Conservation (phyloP, 1,140 invertebrate species). For the Coelopa frigida region DNA sequence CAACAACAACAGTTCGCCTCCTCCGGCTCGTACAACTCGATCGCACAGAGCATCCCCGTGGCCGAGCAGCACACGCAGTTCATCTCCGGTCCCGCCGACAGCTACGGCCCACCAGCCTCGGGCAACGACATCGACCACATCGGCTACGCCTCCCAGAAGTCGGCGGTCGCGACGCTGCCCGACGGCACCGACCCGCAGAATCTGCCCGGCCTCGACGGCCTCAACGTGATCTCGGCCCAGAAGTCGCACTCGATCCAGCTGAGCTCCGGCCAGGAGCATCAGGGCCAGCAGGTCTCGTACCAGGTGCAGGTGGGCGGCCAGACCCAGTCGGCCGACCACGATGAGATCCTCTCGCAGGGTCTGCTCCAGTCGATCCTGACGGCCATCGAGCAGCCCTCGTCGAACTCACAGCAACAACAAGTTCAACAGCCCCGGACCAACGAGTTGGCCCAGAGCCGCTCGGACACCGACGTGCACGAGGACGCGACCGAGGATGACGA, state of each 20-base stretch:
- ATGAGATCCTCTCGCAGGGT: constrained; percentile 67
- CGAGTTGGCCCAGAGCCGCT: constrained; percentile 34
- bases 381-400: constrained; percentile 59
- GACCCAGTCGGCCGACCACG: constrained; percentile 49
- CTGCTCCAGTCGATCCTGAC: constrained; percentile 69
- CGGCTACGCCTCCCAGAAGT: constrained; percentile 38
- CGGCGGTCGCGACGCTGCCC: constrained; percentile 24
- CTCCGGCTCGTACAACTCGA: constrained; percentile 25
- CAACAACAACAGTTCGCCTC: constrained; percentile 14
- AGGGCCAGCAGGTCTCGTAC: constrained; percentile 51
- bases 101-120: constrained; percentile 33
- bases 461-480: constrained; percentile 22
- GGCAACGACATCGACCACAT: constrained; percentile 26
- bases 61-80: constrained; percentile 45
- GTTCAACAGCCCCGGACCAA: constrained; percentile 13
- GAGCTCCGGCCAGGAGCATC: constrained; percentile 58
- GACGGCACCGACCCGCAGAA: constrained; percentile 32
- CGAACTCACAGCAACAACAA: constrained; percentile 15
- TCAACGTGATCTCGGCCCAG: constrained; percentile 50
- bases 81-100: constrained; percentile 20
- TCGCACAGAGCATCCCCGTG: constrained; percentile 39
- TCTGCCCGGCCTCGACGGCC: constrained; percentile 29
- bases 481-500: constrained; percentile 17
- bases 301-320: constrained; percentile 5
- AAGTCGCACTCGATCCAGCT: constrained; percentile 36